A percentile compares a stretch with the other conserved stretches of the same genome.
These are phyloP conservation scores for Noctua janthe DNA, from an alignment of 2,888 invertebrate genomes.

Conservation along the genomic window DNA sequence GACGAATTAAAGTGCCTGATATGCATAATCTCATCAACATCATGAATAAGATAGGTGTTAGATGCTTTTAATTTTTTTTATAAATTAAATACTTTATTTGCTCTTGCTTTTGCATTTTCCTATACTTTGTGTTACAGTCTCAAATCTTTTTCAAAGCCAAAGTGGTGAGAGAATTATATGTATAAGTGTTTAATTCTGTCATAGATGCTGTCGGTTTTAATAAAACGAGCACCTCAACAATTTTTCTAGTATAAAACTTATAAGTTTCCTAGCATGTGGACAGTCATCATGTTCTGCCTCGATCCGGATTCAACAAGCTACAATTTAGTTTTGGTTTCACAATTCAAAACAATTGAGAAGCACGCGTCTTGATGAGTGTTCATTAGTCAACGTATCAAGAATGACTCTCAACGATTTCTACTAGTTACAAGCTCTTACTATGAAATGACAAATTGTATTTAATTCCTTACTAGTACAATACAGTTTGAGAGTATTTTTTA, in stretches of 20 bases:
- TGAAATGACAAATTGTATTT: conserved; percentile 10
- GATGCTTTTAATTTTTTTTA: background rate
- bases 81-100: background rate
- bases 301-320: conserved; percentile 82
- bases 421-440: conserved; percentile 25
- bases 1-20: background rate
- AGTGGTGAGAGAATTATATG: background rate
- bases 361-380: conserved; percentile 78
- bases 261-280: conserved; percentile 51
- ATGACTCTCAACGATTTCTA: conserved; percentile 52
- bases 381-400: conserved; percentile 69
- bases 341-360: conserved; percentile 85
- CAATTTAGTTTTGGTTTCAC: conserved; percentile 82
- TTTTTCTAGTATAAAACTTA: conserved; percentile 23
- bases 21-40: background rate
- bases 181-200: background rate
- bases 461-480: background rate
- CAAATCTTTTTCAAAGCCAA: background rate
- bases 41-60: background rate
- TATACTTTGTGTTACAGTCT: background rate
- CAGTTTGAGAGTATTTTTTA: background rate
- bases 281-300: conserved; percentile 68
- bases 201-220: background rate
- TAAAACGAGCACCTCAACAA: background rate
- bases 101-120: background rate